phyloP scores from a whole-genome alignment of 2,113 vertebrate species.

The Cariama cristata region DNA sequence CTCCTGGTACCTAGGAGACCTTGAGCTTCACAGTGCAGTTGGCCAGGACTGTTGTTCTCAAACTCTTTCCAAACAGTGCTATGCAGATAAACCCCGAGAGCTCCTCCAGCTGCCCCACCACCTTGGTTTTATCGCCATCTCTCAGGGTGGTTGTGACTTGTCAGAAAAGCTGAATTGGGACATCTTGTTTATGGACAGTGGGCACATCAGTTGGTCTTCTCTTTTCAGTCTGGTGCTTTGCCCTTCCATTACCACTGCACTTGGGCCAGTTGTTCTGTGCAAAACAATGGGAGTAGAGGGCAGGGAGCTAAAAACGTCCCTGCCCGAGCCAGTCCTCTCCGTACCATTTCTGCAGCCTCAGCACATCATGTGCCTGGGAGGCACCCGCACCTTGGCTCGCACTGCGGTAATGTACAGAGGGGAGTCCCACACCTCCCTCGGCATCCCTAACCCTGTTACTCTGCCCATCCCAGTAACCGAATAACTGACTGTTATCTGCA shows the following conservation, averaged over 20 bases:
- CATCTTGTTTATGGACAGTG: background rate
- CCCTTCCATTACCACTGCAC: rapidly evolving
- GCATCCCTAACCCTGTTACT: background rate
- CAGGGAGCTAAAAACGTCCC: background rate
- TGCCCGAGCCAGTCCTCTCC: background rate
- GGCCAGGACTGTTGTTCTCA: background rate
- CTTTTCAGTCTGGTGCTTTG: background rate
- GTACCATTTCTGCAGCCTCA: background rate
- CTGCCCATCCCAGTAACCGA: background rate
- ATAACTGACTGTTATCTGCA: background rate
- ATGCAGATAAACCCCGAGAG: background rate
- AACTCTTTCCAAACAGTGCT: background rate
- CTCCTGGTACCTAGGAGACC: background rate
- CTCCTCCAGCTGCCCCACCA: background rate
- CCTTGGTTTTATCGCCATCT: background rate
- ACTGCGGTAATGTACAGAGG: background rate
- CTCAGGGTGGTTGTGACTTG: background rate
- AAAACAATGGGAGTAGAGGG: background rate
- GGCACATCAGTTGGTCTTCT: background rate
- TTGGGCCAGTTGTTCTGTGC: background rate
- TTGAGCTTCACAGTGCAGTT: background rate
- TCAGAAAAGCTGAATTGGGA: background rate
- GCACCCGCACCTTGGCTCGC: rapidly evolving
- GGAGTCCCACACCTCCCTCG: background rate
- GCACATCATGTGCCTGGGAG: background rate